Conservation (phyloP, 2,888 invertebrate species). For the Drosophila multiciliata region DNA sequence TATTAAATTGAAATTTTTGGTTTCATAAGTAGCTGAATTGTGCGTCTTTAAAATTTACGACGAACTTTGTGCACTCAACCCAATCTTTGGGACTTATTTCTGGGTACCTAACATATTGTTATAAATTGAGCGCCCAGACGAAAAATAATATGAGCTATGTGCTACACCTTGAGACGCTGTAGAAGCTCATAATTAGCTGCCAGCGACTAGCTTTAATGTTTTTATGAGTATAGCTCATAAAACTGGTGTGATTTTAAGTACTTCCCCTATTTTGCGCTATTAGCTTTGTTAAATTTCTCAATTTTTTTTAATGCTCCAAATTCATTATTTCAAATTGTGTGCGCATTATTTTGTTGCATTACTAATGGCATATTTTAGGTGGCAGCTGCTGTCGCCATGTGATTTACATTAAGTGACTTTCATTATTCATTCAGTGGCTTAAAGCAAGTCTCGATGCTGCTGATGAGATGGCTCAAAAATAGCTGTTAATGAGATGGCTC, state of each 20-base stretch:
- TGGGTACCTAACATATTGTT: not conserved
- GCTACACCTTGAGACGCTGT: not conserved
- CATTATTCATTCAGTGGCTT: not conserved
- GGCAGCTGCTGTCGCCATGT: slow-evolving; percentile 2
- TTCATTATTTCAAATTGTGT: not conserved
- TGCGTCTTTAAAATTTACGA: slow-evolving; percentile 25
- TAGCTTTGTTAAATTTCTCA: not conserved
- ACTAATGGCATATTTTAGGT: slow-evolving; percentile 17
- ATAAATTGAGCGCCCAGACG: slow-evolving; percentile 56
- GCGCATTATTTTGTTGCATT: slow-evolving; percentile 8
- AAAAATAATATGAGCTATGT: slow-evolving; percentile 34
- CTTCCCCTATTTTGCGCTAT: not conserved
- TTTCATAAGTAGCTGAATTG: slow-evolving; percentile 6
- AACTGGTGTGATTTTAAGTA: slow-evolving; percentile 8
- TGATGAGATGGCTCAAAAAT: slow-evolving; percentile 45
- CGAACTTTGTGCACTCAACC: slow-evolving; percentile 17
- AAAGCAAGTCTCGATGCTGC: slow-evolving; percentile 7
- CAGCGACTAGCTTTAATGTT: slow-evolving; percentile 2
- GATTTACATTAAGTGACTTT: slow-evolving; percentile 4
- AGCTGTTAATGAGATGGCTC: slow-evolving; percentile 45
- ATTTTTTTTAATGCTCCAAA: not conserved
- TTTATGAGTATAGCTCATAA: not conserved
- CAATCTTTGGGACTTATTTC: not conserved
- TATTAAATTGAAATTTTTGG: slow-evolving; percentile 2
- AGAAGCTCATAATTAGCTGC: slow-evolving; percentile 29